Percentiles rank a stretch among this genome's conserved stretches.
Conservation (phyloP, 2,113 vertebrate species). For the Pyxicephalus adspersus region DNA sequence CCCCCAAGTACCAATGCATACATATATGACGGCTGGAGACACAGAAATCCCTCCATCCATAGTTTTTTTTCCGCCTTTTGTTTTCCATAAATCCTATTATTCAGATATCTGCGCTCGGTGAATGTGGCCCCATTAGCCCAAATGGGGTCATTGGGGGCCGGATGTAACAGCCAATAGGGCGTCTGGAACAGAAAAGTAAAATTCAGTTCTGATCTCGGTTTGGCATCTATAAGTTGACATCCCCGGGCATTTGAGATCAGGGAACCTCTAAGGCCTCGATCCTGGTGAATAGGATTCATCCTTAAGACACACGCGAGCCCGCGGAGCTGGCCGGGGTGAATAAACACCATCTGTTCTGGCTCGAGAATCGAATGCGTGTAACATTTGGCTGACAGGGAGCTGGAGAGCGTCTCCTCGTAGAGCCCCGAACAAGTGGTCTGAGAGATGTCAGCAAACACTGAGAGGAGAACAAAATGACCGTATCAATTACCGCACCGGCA, state of each 20-base stretch:
- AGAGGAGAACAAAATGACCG: neutral
- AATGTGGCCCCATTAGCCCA: slow-evolving; percentile 20
- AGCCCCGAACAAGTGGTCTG: slow-evolving; percentile 22
- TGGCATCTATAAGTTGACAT: neutral
- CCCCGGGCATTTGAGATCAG: neutral
- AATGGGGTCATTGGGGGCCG: slow-evolving; percentile 25
- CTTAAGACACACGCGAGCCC: neutral
- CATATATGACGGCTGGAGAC: no score
- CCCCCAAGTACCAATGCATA: no score
- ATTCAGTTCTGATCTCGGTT: neutral
- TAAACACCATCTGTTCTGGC: slow-evolving; percentile 44
- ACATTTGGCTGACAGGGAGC: slow-evolving; percentile 9
- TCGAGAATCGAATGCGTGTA: slow-evolving; percentile 21
- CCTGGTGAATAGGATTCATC: neutral
- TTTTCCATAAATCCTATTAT: no score
- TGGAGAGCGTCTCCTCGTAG: slow-evolving; percentile 4
- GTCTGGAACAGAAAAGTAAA: neutral
- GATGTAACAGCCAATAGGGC: slow-evolving; percentile 1
- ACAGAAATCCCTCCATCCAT: no score
- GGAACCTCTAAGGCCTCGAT: neutral
- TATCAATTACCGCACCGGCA: neutral
- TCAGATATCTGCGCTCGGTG: no score
- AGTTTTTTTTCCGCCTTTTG: no score
- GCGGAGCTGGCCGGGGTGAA: slow-evolving; percentile 3
- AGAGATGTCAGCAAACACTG: slow-evolving; percentile 20